Percentiles rank a stretch among this genome's conserved stretches.
phyloP scores from a whole-genome alignment of 2,888 invertebrate species.

The Phania funesta region DNA sequence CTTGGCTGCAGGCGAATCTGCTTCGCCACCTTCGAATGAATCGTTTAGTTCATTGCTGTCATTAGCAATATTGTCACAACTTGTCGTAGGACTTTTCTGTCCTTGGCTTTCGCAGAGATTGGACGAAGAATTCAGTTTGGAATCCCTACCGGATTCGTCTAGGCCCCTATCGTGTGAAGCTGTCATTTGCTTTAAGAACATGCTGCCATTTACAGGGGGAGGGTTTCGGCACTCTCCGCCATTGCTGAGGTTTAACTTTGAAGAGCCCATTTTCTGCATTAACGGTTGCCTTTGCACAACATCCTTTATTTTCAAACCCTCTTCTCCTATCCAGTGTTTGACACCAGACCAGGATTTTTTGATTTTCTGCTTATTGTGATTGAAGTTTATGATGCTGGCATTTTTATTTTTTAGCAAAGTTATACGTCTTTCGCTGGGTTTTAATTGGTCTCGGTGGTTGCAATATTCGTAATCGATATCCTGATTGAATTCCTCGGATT shows the following conservation, averaged over 20 bases:
- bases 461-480: constrained; percentile 80
- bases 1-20: constrained; percentile 48
- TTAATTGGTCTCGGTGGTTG: constrained; percentile 78
- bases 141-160: constrained; percentile 49
- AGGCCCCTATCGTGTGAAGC: constrained; percentile 45
- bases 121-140: constrained; percentile 46
- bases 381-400: constrained; percentile 76
- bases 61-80: constrained; percentile 73
- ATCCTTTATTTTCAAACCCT: constrained; percentile 77
- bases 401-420: constrained; percentile 80
- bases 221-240: constrained; percentile 64
- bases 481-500: constrained; percentile 78
- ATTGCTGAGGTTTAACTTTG: constrained; percentile 72
- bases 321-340: constrained; percentile 80
- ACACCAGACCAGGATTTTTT: constrained; percentile 80
- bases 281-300: constrained; percentile 79
- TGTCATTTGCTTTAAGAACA: constrained; percentile 24
- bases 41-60: constrained; percentile 65
- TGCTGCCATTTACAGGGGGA: constrained; percentile 64
- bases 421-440: constrained; percentile 78
- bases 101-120: constrained; percentile 51
- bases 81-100: constrained; percentile 49
- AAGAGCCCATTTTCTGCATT: constrained; percentile 76
- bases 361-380: constrained; percentile 78
- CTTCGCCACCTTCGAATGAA: constrained; percentile 62